Percentiles rank a stretch among this genome's conserved stretches.
These are phyloP conservation scores for Meta bourneti DNA, from an alignment of 2,888 invertebrate species.

Conservation along the genomic window DNA sequence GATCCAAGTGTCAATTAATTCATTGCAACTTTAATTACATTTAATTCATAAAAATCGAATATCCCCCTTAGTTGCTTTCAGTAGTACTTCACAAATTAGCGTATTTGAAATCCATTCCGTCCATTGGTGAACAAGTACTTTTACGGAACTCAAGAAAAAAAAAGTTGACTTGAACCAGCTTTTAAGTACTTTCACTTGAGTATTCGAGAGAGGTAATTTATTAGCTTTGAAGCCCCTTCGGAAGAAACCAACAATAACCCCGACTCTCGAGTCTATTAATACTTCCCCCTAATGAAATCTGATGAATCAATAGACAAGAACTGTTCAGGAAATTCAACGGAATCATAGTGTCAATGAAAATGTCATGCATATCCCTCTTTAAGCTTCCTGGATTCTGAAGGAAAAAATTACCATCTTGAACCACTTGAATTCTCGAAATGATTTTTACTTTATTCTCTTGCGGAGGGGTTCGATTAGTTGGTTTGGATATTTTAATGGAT, in stretches of 20 bases:
- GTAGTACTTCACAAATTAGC: neutral
- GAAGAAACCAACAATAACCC: conserved; percentile 19
- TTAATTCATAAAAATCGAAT: neutral
- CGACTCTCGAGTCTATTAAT: conserved; percentile 21
- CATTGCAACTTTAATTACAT: neutral
- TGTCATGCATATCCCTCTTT: conserved; percentile 16
- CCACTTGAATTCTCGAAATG: conserved; percentile 37
- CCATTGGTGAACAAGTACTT: neutral
- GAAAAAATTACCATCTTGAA: conserved; percentile 26
- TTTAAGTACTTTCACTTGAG: conserved; percentile 31
- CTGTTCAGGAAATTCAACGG: neutral
- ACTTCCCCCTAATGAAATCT: conserved; percentile 13
- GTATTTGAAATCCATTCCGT: neutral
- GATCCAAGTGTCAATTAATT: neutral
- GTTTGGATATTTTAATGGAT: conserved; percentile 34
- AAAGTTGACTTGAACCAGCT: neutral
- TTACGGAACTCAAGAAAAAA: neutral
- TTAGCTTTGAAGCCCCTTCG: conserved; percentile 7
- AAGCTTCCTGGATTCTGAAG: no score
- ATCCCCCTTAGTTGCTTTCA: neutral
- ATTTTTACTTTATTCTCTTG: neutral
- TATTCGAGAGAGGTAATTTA: conserved; percentile 1
- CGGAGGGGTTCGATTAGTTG: conserved; percentile 30
- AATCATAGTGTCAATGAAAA: conserved; percentile 26
- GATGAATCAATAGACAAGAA: conserved; percentile 36